A percentile compares a stretch with the other conserved stretches of the same genome.
Evolutionary conservation across 2,113 vertebrate species (phyloP).

Genomic region (Percopsis transmontana): DNA sequence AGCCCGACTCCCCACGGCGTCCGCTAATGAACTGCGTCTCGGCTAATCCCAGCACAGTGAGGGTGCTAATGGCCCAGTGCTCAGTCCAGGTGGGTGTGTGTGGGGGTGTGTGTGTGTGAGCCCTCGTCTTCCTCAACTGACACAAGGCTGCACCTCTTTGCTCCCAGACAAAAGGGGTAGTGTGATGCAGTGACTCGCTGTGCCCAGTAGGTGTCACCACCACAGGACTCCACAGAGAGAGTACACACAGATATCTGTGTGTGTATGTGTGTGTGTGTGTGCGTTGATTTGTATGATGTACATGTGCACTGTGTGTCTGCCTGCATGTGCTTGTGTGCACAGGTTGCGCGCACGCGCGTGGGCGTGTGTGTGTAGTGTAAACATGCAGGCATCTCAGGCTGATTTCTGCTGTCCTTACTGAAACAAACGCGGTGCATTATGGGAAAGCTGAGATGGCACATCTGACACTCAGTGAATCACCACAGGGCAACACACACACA

Average conservation of each 20-base stretch:
- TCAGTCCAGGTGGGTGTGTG: neutral
- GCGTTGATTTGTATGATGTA: neutral
- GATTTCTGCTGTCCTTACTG: conserved; percentile 4
- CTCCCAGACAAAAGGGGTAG: neutral
- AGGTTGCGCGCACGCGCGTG: neutral
- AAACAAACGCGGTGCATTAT: neutral
- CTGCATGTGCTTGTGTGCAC: neutral
- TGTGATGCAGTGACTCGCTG: conserved; percentile 7
- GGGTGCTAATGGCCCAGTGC: conserved; percentile 31
- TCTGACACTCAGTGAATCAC: conserved; percentile 7
- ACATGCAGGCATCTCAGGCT: neutral
- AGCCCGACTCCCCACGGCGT: conserved; percentile 18
- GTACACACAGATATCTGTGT: conserved; percentile 7
- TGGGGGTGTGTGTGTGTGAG: neutral
- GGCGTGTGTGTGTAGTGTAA: no score
- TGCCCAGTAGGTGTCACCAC: conserved; percentile 20
- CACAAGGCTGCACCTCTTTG: neutral
- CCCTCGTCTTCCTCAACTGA: neutral
- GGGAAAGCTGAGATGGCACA: neutral
- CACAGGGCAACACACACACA: neutral
- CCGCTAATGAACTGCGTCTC: conserved; percentile 32
- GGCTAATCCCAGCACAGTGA: conserved; percentile 18
- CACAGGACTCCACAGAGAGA: neutral
- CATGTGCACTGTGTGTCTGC: neutral
- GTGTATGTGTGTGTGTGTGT: conserved; percentile 6